Percentiles rank a stretch among this genome's conserved stretches.
Evolutionary conservation across 1,140 invertebrate genomes (phyloP).

Genomic region (Nephila pilipes): DNA sequence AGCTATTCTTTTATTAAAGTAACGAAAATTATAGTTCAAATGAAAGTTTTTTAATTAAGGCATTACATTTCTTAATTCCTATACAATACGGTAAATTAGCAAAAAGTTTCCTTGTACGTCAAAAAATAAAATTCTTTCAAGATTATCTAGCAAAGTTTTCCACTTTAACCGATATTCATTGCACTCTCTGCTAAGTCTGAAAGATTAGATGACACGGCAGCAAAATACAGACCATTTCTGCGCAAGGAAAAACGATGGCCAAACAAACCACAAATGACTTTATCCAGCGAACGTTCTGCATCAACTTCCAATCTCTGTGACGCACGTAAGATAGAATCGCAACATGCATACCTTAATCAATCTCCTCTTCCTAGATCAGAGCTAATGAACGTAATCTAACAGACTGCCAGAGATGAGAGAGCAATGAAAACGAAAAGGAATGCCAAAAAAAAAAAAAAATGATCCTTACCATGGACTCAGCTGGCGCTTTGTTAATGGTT

Average conservation of each 20-base stretch:
- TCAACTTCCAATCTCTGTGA: constrained; percentile 10
- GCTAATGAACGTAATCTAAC: constrained; percentile 35
- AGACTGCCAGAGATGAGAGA: not conserved
- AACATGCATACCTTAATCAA: constrained; percentile 46
- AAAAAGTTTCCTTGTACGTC: too few relatives aligned
- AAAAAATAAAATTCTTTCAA: too few relatives aligned
- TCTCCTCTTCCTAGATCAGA: not conserved
- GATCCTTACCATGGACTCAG: not conserved
- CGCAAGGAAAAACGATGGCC: not conserved
- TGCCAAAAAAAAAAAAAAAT: not conserved
- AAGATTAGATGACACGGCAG: not conserved
- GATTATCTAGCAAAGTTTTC: too few relatives aligned
- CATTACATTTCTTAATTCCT: too few relatives aligned
- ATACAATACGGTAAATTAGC: too few relatives aligned
- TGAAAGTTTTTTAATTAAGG: too few relatives aligned
- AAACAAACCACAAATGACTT: constrained; percentile 12
- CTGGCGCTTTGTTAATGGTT: constrained; percentile 52
- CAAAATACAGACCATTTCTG: not conserved
- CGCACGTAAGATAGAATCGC: constrained; percentile 21
- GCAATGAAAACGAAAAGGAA: not conserved
- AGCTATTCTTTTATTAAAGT: too few relatives aligned
- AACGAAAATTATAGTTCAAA: too few relatives aligned
- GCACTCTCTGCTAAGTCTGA: not conserved
- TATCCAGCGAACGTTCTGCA: not conserved
- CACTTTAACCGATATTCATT: not conserved